Evolutionary conservation across 2,888 invertebrate genomes (phyloP).

Genomic region (Diloba caeruleocephala): DNA sequence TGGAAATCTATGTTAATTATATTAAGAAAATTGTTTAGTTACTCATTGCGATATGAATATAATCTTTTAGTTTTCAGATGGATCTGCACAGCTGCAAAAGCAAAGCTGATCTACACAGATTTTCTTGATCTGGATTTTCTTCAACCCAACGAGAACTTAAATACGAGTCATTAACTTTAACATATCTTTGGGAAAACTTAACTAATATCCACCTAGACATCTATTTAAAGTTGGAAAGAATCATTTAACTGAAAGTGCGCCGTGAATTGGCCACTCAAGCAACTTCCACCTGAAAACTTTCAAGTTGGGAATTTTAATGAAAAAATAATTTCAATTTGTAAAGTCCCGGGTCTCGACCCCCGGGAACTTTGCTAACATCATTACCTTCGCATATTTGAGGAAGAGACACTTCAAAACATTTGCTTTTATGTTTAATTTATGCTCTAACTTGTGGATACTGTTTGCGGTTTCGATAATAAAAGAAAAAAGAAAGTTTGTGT

Average conservation of each 20-base stretch:
- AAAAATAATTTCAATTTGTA: constrained; percentile 88
- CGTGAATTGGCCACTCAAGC: constrained; percentile 76
- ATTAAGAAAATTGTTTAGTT: no score
- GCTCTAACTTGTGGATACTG: constrained; percentile 49
- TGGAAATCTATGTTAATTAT: no score
- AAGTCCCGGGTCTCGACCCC: constrained; percentile 64
- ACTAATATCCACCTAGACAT: constrained; percentile 55
- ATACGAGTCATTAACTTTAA: constrained; percentile 43
- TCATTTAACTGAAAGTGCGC: constrained; percentile 70
- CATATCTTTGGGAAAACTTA: constrained; percentile 45
- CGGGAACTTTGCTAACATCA: constrained; percentile 71
- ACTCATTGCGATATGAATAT: no score
- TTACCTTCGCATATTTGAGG: constrained; percentile 82
- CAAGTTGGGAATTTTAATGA: constrained; percentile 82
- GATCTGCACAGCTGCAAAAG: no score
- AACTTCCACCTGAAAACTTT: constrained; percentile 81
- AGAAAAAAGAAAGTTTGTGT: constrained; percentile 17
- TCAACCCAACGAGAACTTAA: constrained; percentile 37
- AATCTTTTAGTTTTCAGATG: no score
- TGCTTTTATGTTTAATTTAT: constrained; percentile 62
- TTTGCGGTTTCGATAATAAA: constrained; percentile 33
- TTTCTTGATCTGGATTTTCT: constrained; percentile 1
- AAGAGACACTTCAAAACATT: constrained; percentile 72
- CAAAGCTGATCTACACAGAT: not conserved
- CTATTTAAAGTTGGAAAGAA: constrained; percentile 67